These are phyloP conservation scores for Cairina moschata DNA, from an alignment of 2,113 vertebrate genomes.

Conservation along the genomic window DNA sequence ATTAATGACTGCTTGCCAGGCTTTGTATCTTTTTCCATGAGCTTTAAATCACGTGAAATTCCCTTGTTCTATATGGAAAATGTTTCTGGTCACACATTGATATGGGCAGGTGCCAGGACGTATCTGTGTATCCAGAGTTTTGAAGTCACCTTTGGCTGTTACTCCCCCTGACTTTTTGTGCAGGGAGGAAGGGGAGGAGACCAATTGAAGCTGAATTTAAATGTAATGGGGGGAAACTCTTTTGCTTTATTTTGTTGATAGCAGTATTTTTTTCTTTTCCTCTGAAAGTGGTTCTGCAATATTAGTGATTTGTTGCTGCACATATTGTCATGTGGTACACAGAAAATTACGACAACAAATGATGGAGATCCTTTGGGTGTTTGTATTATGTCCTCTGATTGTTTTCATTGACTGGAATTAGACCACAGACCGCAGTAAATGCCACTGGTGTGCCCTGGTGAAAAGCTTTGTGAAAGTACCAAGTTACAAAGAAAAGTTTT, in stretches of 20 bases:
- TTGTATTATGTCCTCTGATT: background rate
- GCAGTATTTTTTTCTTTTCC: background rate
- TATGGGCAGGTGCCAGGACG: rapidly evolving
- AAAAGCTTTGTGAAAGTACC: background rate
- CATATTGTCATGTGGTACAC: rapidly evolving
- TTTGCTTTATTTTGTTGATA: rapidly evolving
- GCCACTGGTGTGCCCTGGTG: background rate
- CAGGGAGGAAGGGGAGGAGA: background rate
- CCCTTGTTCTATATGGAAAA: background rate
- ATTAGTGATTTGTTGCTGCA: rapidly evolving
- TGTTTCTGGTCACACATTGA: rapidly evolving
- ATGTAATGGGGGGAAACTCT: background rate
- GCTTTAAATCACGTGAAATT: background rate
- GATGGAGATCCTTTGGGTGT: no score
- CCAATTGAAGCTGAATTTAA: background rate
- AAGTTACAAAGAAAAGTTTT: no score
- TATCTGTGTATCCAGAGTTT: rapidly evolving
- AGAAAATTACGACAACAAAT: no score
- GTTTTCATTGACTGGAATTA: background rate
- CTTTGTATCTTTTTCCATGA: background rate
- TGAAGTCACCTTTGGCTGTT: background rate
- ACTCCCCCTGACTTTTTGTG: background rate
- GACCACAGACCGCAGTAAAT: no score
- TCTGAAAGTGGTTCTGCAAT: background rate
- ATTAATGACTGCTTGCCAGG: background rate